A percentile compares a stretch with the other conserved stretches of the same genome.
These are phyloP conservation scores for Carapus acus DNA, from an alignment of 2,797 vertebrate genomes.

Conservation along the genomic window DNA sequence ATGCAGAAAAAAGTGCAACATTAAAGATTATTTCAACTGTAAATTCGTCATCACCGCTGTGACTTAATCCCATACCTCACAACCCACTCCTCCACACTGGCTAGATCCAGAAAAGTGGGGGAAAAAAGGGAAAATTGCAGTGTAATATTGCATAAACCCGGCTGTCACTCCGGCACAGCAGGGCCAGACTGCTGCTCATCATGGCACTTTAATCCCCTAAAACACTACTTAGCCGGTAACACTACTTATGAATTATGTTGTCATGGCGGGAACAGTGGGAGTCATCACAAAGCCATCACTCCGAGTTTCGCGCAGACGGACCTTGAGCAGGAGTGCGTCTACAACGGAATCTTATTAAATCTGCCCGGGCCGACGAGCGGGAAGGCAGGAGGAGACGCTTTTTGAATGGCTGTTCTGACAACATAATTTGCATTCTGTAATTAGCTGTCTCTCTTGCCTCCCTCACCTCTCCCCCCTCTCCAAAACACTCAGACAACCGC, in stretches of 20 bases:
- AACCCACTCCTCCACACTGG: too few relatives aligned
- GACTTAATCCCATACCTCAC: too few relatives aligned
- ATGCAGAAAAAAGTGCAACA: too few relatives aligned
- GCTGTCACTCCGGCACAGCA: too few relatives aligned
- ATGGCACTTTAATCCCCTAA: not conserved
- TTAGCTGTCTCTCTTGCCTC: slow-evolving; percentile 64
- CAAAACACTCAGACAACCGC: too few relatives aligned
- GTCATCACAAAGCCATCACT: slow-evolving; percentile 57
- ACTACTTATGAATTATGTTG: slow-evolving; percentile 51
- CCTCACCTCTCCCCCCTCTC: not conserved
- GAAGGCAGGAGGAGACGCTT: slow-evolving; percentile 47
- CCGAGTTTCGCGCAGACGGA: slow-evolving; percentile 49
- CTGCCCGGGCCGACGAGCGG: slow-evolving; percentile 48
- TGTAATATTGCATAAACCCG: too few relatives aligned
- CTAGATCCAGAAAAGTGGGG: too few relatives aligned
- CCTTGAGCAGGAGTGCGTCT: slow-evolving; percentile 30
- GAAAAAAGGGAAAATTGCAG: too few relatives aligned
- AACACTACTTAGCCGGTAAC: slow-evolving; percentile 39
- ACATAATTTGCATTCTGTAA: slow-evolving; percentile 76
- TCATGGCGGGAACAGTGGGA: slow-evolving; percentile 47
- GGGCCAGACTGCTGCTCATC: not conserved
- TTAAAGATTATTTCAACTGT: too few relatives aligned
- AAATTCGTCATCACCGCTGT: too few relatives aligned
- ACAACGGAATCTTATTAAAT: slow-evolving; percentile 57
- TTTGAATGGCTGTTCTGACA: slow-evolving; percentile 67